Evolutionary conservation across 2,113 vertebrate genomes (phyloP).

Genomic region (Xiphorhynchus elegans): DNA sequence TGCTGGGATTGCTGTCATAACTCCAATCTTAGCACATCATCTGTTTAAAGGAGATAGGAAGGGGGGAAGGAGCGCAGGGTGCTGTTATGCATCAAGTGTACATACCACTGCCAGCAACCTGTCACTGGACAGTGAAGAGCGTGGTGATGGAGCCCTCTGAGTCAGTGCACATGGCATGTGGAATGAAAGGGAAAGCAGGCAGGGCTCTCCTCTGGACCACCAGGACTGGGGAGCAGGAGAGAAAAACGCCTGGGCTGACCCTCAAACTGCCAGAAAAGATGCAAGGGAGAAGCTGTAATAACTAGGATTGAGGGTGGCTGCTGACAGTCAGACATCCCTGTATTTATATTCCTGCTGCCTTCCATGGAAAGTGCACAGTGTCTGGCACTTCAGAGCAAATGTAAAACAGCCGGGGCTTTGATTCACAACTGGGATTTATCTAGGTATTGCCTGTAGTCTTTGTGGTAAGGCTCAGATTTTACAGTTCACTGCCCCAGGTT

Average conservation of each 20-base stretch:
- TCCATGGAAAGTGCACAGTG: neutral
- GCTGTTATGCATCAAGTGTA: constrained; percentile 48
- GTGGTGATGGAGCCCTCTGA: neutral
- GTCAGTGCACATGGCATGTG: neutral
- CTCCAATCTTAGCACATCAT: constrained; percentile 19
- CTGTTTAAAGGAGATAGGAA: constrained; percentile 4
- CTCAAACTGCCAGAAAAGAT: neutral
- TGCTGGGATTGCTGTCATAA: constrained; percentile 22
- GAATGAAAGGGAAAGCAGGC: neutral
- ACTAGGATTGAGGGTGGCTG: neutral
- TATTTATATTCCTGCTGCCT: neutral
- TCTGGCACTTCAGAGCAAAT: neutral
- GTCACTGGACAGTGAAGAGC: neutral
- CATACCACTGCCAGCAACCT: constrained; percentile 43
- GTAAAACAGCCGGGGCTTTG: neutral
- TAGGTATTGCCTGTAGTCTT: neutral
- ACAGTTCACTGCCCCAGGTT: constrained; percentile 2
- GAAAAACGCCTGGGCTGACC: neutral
- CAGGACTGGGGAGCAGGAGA: neutral
- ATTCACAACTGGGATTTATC: constrained; percentile 18
- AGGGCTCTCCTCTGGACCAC: neutral
- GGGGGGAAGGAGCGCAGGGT: neutral
- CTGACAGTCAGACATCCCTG: neutral
- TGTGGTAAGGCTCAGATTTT: constrained; percentile 10
- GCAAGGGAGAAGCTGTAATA: neutral